Base-by-base conservation (phyloP, 2,113 vertebrate genomes). In the Syngnathoides biaculeatus region DNA sequence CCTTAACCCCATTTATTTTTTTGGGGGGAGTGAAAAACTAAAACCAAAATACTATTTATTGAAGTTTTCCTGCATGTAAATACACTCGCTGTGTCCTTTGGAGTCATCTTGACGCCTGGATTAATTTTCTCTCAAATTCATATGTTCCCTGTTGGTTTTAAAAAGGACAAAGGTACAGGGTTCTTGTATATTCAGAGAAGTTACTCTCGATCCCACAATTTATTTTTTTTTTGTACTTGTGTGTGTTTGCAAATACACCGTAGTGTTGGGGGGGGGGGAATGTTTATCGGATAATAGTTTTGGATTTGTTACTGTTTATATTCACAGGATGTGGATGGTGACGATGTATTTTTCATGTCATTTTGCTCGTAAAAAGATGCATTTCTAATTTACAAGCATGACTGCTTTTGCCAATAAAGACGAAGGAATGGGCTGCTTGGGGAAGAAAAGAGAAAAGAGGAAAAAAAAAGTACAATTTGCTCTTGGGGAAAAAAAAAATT, bases 251-350 rank as follows among this genome's bases (percentile, higher is more conserved):
- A 93, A 93, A 93, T 94, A 94, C 91, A 90, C 84, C 88, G 93
- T 92, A 90, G 93, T 86, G 85, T 87, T 87, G 77, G 94, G n/a
- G n/a, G n/a, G n/a, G n/a, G n/a, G n/a, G n/a, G n/a, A n/a, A 94
- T 93, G 84, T 89, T 87, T 89, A 90, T 90, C 81, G 76, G 77
- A 90, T 94, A 95, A 95, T 90, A 95, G 94, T 89, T 90, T 94
- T 94, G 94, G 90, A 95, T 98, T 97, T 99, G 94, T 98, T 97
- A 98, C 93, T 97, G 95, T 99, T 98, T 98, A 96, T 97, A 99
- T 94, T 96, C 88, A 77, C 93, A 94, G 93, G 94, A 96, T 95
- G 92, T 98, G 92, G 92, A 94, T 55, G 10, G 11, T 53, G 2
- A 20, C 17, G 11, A 53, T 98, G 96, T 98, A 97, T 95, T 95